Percentiles rank a stretch among this genome's conserved stretches.
These are phyloP conservation scores for Babyrousa celebensis DNA, from an alignment of 2,797 vertebrate species.

Conservation along the genomic window DNA sequence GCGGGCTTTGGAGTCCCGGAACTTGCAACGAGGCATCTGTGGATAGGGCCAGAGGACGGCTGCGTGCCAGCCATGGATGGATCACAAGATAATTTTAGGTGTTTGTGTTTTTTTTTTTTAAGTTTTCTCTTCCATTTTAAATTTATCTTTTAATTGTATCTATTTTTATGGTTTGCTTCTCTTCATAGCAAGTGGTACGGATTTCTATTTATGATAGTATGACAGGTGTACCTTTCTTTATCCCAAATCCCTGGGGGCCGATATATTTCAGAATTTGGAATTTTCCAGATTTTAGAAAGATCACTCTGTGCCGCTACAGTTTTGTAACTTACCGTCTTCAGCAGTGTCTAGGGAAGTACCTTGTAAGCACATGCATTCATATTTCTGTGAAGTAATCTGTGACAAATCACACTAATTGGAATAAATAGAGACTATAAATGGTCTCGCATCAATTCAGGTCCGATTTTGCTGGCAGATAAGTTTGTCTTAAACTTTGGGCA, in stretches of 20 bases:
- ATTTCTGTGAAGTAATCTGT: slow-evolving; percentile 46
- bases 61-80: not conserved
- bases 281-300: slow-evolving; percentile 67
- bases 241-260: not conserved
- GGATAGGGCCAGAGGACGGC: not conserved
- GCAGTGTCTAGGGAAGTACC: not conserved
- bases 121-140: not conserved
- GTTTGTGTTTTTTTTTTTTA: not conserved
- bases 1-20: not conserved
- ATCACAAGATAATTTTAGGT: not conserved
- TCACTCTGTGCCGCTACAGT: not conserved
- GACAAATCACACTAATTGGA: slow-evolving; percentile 63
- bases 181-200: not conserved
- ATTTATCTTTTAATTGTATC: slow-evolving; percentile 25
- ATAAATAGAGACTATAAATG: slow-evolving; percentile 67
- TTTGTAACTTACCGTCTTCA: not conserved
- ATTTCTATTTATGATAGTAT: not conserved
- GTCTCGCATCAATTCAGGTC: not conserved
- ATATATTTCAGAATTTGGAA: slow-evolving; percentile 37
- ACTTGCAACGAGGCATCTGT: not conserved
- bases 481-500: slow-evolving; percentile 57
- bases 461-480: slow-evolving; percentile 36
- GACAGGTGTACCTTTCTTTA: not conserved
- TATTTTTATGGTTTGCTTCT: slow-evolving; percentile 13
- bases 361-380: slow-evolving; percentile 27